Evolutionary conservation across 2,113 vertebrate species (phyloP), one percentile per base, ranked within the genome.

Genomic region (Globicephala melas): DNA sequence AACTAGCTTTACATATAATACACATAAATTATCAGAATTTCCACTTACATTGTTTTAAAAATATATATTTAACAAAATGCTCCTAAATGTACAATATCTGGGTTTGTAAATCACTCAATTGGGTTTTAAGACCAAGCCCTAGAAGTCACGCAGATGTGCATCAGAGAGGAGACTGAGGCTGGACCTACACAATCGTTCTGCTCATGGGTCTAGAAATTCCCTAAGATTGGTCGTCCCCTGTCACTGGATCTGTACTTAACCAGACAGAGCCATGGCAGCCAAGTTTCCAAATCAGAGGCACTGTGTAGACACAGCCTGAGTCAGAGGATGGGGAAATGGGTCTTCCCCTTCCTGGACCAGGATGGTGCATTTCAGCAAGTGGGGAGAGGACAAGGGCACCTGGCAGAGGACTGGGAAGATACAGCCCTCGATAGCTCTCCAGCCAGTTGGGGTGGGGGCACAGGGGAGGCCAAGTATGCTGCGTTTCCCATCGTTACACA

Each of bases 1-100:
- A 98, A 98, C 95, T 98, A 98, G 98, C 96, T 99, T 98, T 98
- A 98, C 98, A 99, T 98, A 99, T 98, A 97, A 98, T 98, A 98
- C 98, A 98, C 98, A 98, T 99, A 98, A 99, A 98, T 99, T 99
- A 99, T 97, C 98, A 98, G 86, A 97, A 98, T 98, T 98, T 98
- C 84, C 96, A 95, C 97, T 98, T 98, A 98, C 96, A 97, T 91
- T 85, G 96, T 98, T 98, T 97, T 94, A 97, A 98, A 98, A 98
- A 98, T 97, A 98, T 96, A 98, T 87, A 98, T 98, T 98, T 97
- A 98, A 98, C 98, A 98, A 98, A 98, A 96, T 81, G 85, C 98
- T 98, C 98, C 98, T 98, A 97, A 98, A 85, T 95, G 15, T 79
- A 94, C 95, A 98, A 68, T 95, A 98, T 98, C 96, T 97, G 95